Conservation (phyloP, 2,888 invertebrate species). For the Drosophila bunnanda region DNA sequence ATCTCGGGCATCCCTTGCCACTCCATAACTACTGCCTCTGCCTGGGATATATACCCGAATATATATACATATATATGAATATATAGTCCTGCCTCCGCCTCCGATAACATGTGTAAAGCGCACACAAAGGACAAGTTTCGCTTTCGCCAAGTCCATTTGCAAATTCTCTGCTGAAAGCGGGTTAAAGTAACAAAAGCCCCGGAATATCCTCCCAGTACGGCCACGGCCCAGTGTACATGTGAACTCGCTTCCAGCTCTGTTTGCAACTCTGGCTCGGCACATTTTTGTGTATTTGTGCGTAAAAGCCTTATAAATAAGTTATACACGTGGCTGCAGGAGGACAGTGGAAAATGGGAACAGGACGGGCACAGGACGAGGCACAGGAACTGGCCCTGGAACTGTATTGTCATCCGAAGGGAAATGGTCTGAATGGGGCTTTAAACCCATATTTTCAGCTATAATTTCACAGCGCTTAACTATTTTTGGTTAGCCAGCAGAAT, state of each 20-base stretch:
- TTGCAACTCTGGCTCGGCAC: conserved; percentile 23
- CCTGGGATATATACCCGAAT: conserved; percentile 8
- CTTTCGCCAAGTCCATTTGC: conserved; percentile 73
- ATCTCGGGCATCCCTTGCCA: conserved; percentile 57
- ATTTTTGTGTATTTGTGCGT: conserved; percentile 72
- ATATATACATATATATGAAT: background rate
- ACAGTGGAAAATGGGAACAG: conserved; percentile 54
- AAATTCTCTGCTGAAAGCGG: conserved; percentile 73
- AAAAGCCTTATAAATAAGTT: conserved; percentile 80
- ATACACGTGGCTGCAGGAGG: conserved; percentile 60
- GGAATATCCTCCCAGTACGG: conserved; percentile 23
- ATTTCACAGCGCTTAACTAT: conserved; percentile 43
- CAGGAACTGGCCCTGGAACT: conserved; percentile 35
- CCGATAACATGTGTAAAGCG: conserved; percentile 66
- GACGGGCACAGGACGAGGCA: conserved; percentile 20
- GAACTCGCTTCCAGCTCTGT: conserved; percentile 30
- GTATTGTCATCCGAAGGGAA: conserved; percentile 37
- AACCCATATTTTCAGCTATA: conserved; percentile 39
- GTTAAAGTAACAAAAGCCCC: conserved; percentile 64
- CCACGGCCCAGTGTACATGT: conserved; percentile 20
- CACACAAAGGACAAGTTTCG: conserved; percentile 74
- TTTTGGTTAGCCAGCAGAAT: conserved; percentile 13
- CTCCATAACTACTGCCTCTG: conserved; percentile 49
- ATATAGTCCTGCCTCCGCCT: conserved; percentile 1
- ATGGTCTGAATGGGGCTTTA: conserved; percentile 35